Evolutionary conservation across 64 coral and sea anemone genomes (phyloP).

Genomic region (Anthopleura sola): DNA sequence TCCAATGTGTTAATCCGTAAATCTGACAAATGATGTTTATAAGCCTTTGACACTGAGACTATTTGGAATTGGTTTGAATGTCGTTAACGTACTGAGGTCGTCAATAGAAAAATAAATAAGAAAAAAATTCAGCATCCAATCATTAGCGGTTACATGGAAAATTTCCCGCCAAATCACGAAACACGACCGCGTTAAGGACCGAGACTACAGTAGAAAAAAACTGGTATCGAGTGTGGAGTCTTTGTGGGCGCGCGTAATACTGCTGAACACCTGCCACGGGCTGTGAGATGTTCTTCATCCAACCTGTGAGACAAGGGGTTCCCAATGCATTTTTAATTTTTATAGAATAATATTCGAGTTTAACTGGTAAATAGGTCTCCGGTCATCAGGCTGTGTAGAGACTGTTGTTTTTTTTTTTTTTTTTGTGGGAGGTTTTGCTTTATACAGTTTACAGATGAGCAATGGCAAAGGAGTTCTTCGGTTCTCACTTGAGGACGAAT

Average conservation of each 20-base stretch:
- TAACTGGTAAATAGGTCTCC: not conserved
- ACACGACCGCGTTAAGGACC: not conserved
- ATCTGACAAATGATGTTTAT: slow-evolving; percentile 2
- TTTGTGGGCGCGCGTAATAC: not conserved
- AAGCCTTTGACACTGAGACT: slow-evolving; percentile 1
- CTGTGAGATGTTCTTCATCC: no score
- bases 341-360: not conserved
- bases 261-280: not conserved
- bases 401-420: no score
- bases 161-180: not conserved
- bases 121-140: not conserved
- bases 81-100: not conserved
- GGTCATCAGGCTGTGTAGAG: not conserved
- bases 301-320: not conserved
- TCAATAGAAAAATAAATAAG: not conserved
- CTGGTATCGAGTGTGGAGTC: not conserved
- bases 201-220: not conserved
- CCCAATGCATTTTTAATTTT: not conserved
- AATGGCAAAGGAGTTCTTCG: no score
- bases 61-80: not conserved
- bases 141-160: not conserved
- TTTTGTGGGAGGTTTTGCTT: no score
- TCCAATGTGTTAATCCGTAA: not conserved
- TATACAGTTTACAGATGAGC: no score
- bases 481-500: no score